These are phyloP conservation scores for Ceratotherium simum DNA, from an alignment of 2,113 vertebrate species.

Conservation along the genomic window DNA sequence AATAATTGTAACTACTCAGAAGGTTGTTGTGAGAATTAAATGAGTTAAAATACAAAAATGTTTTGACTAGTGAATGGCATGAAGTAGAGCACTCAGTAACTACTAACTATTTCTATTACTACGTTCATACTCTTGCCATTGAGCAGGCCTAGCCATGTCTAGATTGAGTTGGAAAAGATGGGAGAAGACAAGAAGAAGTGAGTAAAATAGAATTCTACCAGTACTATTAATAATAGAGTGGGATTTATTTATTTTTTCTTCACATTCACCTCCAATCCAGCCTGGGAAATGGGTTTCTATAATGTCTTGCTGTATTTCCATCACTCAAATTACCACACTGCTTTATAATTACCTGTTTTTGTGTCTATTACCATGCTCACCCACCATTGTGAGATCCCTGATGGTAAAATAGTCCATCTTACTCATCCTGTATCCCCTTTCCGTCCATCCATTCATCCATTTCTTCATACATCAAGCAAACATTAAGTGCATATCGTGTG, in stretches of 20 bases:
- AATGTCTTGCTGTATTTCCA: background rate
- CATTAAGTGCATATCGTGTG: background rate
- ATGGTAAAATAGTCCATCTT: background rate
- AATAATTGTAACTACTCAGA: background rate
- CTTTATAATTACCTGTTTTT: background rate
- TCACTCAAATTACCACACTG: background rate
- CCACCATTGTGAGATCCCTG: background rate
- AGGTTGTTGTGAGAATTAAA: background rate
- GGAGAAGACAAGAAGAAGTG: background rate
- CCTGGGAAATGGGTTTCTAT: background rate
- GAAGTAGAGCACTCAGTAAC: background rate
- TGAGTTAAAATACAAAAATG: background rate
- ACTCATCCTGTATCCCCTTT: background rate
- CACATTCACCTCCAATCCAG: background rate
- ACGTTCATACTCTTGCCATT: background rate
- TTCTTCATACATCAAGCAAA: conserved; percentile 23
- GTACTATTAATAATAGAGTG: background rate
- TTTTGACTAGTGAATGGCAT: background rate
- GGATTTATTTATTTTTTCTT: background rate
- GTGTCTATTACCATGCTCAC: background rate
- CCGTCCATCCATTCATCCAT: background rate
- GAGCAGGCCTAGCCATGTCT: background rate
- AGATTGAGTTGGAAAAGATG: background rate
- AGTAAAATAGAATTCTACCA: background rate
- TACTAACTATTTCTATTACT: background rate